A percentile compares a stretch with the other conserved stretches of the same genome.
Evolutionary conservation across 2,113 vertebrate genomes (phyloP).

Genomic region (Xyrauchen texanus): DNA sequence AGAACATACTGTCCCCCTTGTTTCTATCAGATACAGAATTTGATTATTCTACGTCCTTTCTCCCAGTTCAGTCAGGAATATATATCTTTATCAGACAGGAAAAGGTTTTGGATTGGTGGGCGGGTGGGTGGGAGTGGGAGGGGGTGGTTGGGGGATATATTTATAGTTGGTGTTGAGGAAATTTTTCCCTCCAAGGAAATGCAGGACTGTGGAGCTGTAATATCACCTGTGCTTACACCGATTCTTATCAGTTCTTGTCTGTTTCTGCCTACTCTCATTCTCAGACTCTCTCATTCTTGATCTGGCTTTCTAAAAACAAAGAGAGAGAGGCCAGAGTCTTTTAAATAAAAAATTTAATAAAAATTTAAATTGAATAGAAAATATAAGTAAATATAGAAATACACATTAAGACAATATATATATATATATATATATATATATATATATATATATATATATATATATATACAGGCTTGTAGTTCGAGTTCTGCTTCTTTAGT

Average conservation of each 20-base stretch:
- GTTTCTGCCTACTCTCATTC: not conserved
- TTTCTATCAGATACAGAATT: constrained; percentile 24
- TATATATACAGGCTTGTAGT: no score
- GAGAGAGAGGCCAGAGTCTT: not conserved
- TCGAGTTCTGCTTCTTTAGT: no score
- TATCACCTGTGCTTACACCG: constrained; percentile 34
- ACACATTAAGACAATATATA: no score
- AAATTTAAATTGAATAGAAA: no score
- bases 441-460: no score
- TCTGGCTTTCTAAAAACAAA: not conserved
- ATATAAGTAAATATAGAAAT: no score
- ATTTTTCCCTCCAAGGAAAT: constrained; percentile 8
- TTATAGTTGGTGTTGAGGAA: constrained; percentile 13
- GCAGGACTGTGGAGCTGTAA: constrained; percentile 30
- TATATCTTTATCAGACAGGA: constrained; percentile 46
- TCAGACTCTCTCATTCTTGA: not conserved
- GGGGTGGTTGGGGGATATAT: constrained; percentile 9
- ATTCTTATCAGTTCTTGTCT: constrained; percentile 18
- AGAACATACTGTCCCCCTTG: constrained; percentile 4
- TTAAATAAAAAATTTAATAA: no score
- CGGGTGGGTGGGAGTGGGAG: not conserved
- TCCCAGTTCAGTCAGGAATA: constrained; percentile 20
- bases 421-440: no score
- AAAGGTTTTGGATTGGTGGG: constrained; percentile 16
- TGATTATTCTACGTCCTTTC: constrained; percentile 40